phyloP scores from a whole-genome alignment of 37 sponge, comb jelly and placozoan species.

The Bolinopsis microptera region DNA sequence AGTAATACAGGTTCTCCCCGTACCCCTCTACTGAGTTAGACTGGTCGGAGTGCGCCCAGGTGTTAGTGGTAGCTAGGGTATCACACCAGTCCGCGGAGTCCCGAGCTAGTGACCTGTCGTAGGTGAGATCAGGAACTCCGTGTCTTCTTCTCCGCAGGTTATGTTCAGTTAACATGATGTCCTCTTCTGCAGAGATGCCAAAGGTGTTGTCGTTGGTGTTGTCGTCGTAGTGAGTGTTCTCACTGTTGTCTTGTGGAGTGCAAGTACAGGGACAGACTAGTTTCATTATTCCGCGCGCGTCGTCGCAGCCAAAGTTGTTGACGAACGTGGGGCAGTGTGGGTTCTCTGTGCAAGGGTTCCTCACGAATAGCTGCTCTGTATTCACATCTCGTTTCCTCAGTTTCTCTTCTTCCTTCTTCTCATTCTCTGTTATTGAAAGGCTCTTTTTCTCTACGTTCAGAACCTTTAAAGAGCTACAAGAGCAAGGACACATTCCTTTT shows the following conservation, averaged over 20 bases:
- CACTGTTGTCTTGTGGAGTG: background rate
- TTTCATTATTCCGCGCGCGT: background rate
- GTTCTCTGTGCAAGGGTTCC: background rate
- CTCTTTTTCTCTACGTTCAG: background rate
- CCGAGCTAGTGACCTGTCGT: background rate
- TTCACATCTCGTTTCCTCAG: too few species aligned
- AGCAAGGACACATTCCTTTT: too few species aligned
- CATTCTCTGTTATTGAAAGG: too few species aligned
- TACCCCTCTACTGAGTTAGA: background rate
- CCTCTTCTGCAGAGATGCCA: background rate
- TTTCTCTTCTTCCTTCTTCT: too few species aligned
- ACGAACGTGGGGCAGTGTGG: background rate
- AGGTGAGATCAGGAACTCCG: background rate
- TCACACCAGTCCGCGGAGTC: background rate
- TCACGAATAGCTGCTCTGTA: background rate
- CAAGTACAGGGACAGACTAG: background rate
- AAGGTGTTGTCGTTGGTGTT: background rate
- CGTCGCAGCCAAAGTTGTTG: background rate
- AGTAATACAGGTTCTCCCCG: slow-evolving; percentile 21
- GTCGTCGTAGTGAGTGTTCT: background rate
- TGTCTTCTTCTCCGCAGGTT: background rate
- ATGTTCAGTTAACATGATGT: background rate
- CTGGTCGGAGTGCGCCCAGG: background rate
- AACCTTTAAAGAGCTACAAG: too few species aligned
- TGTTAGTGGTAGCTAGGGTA: background rate